These are phyloP conservation scores for Ceratosolen fusciceps DNA, from an alignment of 1,140 invertebrate species.

Conservation along the genomic window DNA sequence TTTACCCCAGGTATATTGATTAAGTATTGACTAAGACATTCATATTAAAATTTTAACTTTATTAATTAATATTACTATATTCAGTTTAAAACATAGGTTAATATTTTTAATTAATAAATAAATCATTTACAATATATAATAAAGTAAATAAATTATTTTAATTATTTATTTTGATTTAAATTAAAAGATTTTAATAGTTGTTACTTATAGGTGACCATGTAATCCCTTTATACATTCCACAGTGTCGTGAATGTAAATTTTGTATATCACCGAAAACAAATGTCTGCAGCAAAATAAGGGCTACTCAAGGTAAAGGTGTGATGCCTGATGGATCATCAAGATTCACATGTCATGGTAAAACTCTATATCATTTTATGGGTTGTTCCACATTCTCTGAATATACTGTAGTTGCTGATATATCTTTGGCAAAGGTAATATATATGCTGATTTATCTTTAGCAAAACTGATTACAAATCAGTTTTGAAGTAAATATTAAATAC, in stretches of 20 bases:
- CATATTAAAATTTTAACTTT: neutral
- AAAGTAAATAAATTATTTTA: no score
- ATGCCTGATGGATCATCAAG: conserved; percentile 97
- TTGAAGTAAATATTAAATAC: neutral
- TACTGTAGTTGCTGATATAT: conserved; percentile 97
- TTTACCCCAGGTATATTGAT: conserved; percentile 79
- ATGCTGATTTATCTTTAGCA: conserved; percentile 91
- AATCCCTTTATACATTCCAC: conserved; percentile 95
- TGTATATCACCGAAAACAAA: conserved; percentile 97
- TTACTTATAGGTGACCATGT: conserved; percentile 90
- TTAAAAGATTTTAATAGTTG: no score
- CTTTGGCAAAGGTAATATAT: conserved; percentile 83
- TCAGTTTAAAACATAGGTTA: neutral
- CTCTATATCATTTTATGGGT: conserved; percentile 97
- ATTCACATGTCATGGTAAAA: conserved; percentile 93
- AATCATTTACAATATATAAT: no score
- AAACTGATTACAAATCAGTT: conserved; percentile 80
- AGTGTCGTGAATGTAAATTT: conserved; percentile 97
- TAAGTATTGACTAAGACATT: conserved; percentile 9
- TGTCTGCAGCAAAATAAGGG: conserved; percentile 94
- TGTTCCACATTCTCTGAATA: conserved; percentile 98
- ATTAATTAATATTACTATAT: conserved; percentile 11
- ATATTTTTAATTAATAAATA: no score
- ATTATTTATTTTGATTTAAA: conserved; percentile 34
- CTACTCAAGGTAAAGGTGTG: conserved; percentile 88